phyloP scores from a whole-genome alignment of 2,113 vertebrate species.

The Helogale parvula region DNA sequence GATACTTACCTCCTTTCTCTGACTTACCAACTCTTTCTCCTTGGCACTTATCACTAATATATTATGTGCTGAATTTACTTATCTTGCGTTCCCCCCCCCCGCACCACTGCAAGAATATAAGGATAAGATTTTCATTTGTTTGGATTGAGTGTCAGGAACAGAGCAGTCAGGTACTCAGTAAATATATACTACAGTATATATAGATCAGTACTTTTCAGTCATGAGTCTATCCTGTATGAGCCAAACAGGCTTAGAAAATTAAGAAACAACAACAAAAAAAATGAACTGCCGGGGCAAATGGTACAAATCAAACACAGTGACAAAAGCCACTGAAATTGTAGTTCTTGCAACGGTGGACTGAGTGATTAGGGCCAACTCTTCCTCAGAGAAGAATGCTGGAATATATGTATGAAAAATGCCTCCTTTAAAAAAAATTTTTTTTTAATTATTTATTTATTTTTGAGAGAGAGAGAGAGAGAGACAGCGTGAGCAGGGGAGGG shows the following conservation, averaged over 20 bases:
- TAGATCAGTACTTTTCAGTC: neutral
- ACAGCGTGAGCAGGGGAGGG: too few species aligned
- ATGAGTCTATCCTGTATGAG: neutral
- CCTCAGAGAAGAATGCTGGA: neutral
- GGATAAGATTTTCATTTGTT: neutral
- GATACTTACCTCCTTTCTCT: neutral
- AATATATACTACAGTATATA: neutral
- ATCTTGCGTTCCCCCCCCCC: neutral
- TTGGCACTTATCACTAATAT: neutral
- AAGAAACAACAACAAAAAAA: conserved; percentile 4
- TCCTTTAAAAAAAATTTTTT: neutral
- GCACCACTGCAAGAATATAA: neutral
- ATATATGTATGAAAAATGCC: neutral
- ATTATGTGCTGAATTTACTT: neutral
- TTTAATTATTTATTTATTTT: too few species aligned
- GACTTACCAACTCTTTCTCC: neutral
- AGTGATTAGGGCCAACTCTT: neutral
- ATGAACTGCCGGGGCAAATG: neutral
- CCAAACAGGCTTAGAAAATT: conserved; percentile 14
- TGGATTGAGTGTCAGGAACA: neutral
- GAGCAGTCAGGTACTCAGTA: neutral
- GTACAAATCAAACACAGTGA: neutral
- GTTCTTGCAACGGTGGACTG: neutral
- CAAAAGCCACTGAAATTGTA: neutral
- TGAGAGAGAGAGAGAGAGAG: too few species aligned